Evolutionary conservation across 2,113 vertebrate genomes (phyloP), one percentile per base, ranked within the genome.

Genomic region (Lepidothrix coronata): DNA sequence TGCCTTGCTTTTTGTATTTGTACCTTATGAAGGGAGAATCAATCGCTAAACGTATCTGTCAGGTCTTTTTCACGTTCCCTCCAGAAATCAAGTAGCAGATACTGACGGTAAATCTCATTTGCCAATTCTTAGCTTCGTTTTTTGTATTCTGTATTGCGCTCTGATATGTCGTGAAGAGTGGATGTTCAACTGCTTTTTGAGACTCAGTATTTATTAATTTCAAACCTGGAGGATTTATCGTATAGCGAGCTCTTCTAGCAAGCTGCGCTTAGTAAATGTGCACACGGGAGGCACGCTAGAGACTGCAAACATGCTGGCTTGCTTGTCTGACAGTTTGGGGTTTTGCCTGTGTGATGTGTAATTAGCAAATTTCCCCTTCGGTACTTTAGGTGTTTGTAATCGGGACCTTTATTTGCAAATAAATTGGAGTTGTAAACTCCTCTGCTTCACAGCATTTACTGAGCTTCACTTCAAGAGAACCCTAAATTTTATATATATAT

Each of bases 11-110:
- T 91, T 79, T 70, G 83, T 63, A n/a, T 79, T 88, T 88, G 58
- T 91, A 88, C 85, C 85, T 73, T 91, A 70, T 61, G 87, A 95
- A 77, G 75, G 94, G 88, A 94, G 76, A 88, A 80, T 93, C 93
- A 91, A 61, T 89, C 9, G 65, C 81, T 92, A 95, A 92, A 92
- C 31, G 20, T 83, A 70, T 68, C 51, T 80, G 88, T 75, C 87
- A 84, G 89, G 74, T 66, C 62, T 87, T 89, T 88, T 81, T 35
- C 82, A 57, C 24, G 6, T 86, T 91, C 80, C 67, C 73, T 93
- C 71, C 77, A 81, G 89, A 94, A 96, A 91, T 46, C 72, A 37
- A 66, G 67, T 17, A 31, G 66, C 71, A 91, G 87, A 88, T 62
- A 76, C 3, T 85, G 90, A 63, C 37, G 31, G 49, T 85, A 82